These are phyloP conservation scores for Rhynchotus rufescens DNA, from an alignment of 2,797 vertebrate species.

Conservation along the genomic window DNA sequence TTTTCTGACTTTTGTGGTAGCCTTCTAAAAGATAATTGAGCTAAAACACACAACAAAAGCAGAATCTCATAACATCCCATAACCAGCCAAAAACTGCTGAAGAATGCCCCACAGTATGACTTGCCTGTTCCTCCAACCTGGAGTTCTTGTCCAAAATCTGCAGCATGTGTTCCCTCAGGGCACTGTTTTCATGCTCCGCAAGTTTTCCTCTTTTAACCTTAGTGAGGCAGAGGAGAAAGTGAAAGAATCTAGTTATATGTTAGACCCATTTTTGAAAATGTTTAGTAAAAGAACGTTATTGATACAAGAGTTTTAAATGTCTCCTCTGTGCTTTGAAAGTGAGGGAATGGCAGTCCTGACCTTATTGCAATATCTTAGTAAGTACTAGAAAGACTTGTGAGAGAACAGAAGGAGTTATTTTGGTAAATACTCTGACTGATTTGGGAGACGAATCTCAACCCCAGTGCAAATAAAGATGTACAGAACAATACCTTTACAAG, in stretches of 20 bases:
- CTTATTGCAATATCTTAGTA: not conserved
- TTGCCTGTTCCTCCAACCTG: conserved; percentile 86
- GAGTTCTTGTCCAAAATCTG: conserved; percentile 88
- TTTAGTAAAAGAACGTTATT: conserved; percentile 13
- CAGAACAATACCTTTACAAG: conserved; percentile 78
- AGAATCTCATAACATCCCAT: fast-evolving
- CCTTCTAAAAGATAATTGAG: not conserved
- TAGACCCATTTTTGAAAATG: not conserved
- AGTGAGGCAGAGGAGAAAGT: not conserved
- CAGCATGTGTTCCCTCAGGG: conserved; percentile 87
- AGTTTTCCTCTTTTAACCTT: conserved; percentile 85
- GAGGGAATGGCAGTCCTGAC: not conserved
- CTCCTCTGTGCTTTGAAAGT: not conserved
- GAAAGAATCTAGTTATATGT: not conserved
- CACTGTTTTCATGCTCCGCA: conserved; percentile 84
- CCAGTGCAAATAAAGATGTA: not conserved
- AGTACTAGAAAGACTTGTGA: not conserved
- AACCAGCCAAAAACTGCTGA: not conserved
- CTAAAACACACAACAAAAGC: not conserved
- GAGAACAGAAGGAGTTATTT: not conserved
- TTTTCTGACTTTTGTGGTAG: not conserved
- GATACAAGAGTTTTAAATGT: not conserved
- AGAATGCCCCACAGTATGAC: not conserved
- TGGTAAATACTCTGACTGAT: not conserved
- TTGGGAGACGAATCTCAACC: not conserved